These are phyloP conservation scores for Peucedramus taeniatus DNA, from an alignment of 2,113 vertebrate species.

Conservation along the genomic window DNA sequence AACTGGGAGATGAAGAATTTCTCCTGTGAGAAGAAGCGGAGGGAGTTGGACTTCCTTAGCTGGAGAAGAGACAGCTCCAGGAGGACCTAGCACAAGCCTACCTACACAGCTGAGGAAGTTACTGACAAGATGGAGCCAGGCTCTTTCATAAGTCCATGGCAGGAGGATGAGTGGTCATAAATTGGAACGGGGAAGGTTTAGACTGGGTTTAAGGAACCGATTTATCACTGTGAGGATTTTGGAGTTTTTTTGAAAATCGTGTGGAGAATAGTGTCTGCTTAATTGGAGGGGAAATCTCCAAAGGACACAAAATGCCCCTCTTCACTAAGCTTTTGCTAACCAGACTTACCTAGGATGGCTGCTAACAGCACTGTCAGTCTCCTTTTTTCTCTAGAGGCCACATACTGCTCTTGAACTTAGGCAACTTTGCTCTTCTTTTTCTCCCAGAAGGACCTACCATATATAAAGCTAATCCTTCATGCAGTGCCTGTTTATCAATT, in stretches of 20 bases:
- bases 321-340: not conserved
- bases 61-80: not conserved
- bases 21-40: not conserved
- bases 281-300: not conserved
- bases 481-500: not conserved
- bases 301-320: not conserved
- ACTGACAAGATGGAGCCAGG: not conserved
- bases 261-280: not conserved
- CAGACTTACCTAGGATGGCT: not conserved
- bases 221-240: not conserved
- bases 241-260: accelerated
- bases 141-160: not conserved
- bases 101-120: not conserved
- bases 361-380: not conserved
- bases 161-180: not conserved
- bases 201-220: not conserved
- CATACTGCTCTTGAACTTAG: not conserved
- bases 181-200: not conserved
- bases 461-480: not conserved
- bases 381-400: not conserved
- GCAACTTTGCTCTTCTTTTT: not conserved
- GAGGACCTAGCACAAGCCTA: not conserved
- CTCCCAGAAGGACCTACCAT: not conserved
- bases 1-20: not conserved
- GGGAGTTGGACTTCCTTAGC: not conserved